These are phyloP conservation scores for Miniopterus natalensis DNA, from an alignment of 2,113 vertebrate genomes.

Conservation along the genomic window DNA sequence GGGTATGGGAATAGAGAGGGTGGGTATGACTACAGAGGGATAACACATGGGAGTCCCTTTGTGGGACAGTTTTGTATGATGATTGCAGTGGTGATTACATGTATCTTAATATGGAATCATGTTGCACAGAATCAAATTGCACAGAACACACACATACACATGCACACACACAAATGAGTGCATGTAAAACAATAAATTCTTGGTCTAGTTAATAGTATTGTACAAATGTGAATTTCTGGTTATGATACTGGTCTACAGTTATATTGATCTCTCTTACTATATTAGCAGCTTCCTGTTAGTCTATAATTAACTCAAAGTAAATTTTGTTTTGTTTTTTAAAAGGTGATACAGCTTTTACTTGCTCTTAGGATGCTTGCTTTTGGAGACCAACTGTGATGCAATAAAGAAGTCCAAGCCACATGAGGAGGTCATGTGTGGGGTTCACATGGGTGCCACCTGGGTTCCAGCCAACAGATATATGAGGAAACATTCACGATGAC, in stretches of 20 bases:
- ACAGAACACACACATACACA: not conserved
- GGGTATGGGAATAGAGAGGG: not conserved
- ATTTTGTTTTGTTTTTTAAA: not conserved
- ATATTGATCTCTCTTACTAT: not conserved
- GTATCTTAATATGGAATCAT: not conserved
- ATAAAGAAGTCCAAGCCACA: not conserved
- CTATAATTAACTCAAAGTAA: not conserved
- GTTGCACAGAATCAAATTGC: not conserved
- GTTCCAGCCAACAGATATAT: not conserved
- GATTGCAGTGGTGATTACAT: not conserved
- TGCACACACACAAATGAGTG: not conserved
- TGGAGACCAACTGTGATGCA: not conserved
- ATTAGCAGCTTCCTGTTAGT: not conserved
- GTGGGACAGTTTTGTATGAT: not conserved
- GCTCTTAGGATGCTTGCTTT: not conserved
- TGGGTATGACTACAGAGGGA: not conserved
- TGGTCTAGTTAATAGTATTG: not conserved
- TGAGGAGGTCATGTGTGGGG: not conserved
- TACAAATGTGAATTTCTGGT: conserved; percentile 2
- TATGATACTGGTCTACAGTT: not conserved
- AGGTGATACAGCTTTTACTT: not conserved
- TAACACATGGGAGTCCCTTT: not conserved
- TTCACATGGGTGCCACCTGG: not conserved
- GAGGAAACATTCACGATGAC: not conserved
- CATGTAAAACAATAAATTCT: not conserved